phyloP scores from a whole-genome alignment of 37 sponge, comb jelly and placozoan genomes.

The Halisarca cf. caerulea region DNA sequence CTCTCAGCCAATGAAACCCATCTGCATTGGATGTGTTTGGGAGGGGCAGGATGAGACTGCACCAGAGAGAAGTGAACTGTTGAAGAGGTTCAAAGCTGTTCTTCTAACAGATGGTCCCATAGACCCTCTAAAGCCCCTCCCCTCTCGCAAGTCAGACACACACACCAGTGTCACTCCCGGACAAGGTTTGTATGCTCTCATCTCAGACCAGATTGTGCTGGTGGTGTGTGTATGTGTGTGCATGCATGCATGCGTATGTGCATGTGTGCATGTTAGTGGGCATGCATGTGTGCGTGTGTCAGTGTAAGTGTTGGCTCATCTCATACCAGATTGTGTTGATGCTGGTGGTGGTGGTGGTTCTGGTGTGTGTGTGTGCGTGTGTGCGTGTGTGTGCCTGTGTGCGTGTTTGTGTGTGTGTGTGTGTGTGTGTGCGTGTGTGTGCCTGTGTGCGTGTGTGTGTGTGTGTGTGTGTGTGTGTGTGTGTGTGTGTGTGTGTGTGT shows the following conservation, averaged over 20 bases:
- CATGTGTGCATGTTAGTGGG: not conserved
- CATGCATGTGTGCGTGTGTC: too few relatives aligned
- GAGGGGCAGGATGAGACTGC: not conserved
- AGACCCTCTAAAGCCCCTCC: not conserved
- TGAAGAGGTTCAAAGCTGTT: not conserved
- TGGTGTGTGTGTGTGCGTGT: too few relatives aligned
- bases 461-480: too few relatives aligned
- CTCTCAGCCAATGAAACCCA: constrained; percentile 65
- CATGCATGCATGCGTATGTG: not conserved
- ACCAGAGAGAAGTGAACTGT: not conserved
- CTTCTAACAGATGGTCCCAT: not conserved
- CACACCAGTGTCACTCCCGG: not conserved
- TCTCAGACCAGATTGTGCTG: not conserved
- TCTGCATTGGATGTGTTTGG: constrained; percentile 70
- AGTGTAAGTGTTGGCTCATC: too few relatives aligned
- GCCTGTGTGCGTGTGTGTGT: too few relatives aligned
- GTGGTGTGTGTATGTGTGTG: not conserved
- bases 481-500: too few relatives aligned
- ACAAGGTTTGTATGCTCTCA: not conserved
- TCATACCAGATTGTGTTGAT: too few relatives aligned
- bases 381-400: too few relatives aligned
- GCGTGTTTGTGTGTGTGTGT: too few relatives aligned
- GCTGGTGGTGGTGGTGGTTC: too few relatives aligned
- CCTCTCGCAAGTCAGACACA: not conserved
- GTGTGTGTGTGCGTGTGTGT: too few relatives aligned